Percentiles rank a stretch among this genome's conserved stretches.
These are phyloP conservation scores for Cryptoblepharus egeriae DNA, from an alignment of 2,797 vertebrate genomes.

Conservation along the genomic window DNA sequence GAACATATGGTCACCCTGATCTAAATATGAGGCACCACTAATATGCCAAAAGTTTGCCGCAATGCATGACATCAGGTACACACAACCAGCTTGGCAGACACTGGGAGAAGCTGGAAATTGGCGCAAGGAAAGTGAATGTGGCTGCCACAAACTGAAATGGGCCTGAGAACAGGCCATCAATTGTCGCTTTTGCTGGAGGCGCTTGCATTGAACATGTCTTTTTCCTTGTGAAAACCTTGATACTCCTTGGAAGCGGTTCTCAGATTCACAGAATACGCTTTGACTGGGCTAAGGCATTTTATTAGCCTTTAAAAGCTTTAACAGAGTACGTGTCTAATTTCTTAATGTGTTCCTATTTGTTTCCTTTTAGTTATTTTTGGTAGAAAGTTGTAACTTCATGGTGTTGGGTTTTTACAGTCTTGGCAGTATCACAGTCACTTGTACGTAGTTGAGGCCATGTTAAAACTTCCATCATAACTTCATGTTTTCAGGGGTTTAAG, in stretches of 20 bases:
- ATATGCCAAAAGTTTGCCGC: neutral
- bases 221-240: constrained; percentile 61
- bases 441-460: constrained; percentile 43
- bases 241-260: constrained; percentile 62
- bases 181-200: neutral
- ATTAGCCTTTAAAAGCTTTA: constrained; percentile 75
- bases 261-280: constrained; percentile 60
- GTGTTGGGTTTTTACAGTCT: constrained; percentile 66
- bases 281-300: constrained; percentile 71
- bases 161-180: constrained; percentile 11
- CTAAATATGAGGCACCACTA: neutral
- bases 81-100: neutral
- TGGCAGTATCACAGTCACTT: constrained; percentile 47
- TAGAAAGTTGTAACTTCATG: constrained; percentile 60
- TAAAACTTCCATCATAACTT: constrained; percentile 33
- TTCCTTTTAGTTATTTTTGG: constrained; percentile 74
- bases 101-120: neutral
- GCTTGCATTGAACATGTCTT: constrained; percentile 33
- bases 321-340: constrained; percentile 73
- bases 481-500: constrained; percentile 32
- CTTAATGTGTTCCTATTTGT: constrained; percentile 70
- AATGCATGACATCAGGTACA: neutral
- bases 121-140: neutral
- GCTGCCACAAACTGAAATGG: neutral
- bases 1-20: no score